A percentile compares a stretch with the other conserved stretches of the same genome.
phyloP scores from a whole-genome alignment of 2,113 vertebrate species.

The Tragelaphus strepsiceros region DNA sequence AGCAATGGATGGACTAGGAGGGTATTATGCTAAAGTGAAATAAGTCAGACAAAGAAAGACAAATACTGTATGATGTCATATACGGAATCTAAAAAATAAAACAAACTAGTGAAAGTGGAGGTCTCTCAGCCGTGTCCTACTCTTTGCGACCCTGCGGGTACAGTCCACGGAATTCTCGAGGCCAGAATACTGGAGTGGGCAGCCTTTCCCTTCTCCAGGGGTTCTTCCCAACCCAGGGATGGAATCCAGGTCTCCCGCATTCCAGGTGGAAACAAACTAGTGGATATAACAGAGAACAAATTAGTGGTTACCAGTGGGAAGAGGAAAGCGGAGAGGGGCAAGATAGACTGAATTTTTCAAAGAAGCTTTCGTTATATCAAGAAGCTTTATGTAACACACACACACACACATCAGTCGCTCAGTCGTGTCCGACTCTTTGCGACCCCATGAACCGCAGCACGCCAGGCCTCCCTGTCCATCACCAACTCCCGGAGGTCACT shows the following conservation, averaged over 20 bases:
- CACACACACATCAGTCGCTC: too few relatives aligned
- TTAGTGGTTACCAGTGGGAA: neutral
- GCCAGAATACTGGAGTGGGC: neutral
- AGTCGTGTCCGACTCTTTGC: too few relatives aligned
- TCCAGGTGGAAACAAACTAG: neutral
- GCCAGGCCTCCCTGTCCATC: too few relatives aligned
- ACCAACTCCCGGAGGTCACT: too few relatives aligned
- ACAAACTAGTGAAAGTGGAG: neutral
- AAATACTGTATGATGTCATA: neutral
- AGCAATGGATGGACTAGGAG: neutral
- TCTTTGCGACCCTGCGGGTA: neutral
- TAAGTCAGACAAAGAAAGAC: neutral
- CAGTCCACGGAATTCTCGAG: neutral
- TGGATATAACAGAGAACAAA: neutral
- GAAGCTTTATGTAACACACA: neutral
- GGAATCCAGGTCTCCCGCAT: neutral
- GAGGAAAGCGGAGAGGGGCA: neutral
- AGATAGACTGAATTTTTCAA: neutral
- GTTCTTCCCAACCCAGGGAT: neutral
- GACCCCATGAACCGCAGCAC: too few relatives aligned
- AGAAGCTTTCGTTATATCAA: neutral
- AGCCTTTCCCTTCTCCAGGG: neutral
- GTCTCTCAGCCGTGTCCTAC: fast-evolving
- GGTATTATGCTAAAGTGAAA: neutral
- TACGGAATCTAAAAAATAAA: neutral